phyloP scores from a whole-genome alignment of 2,888 invertebrate species.

The Apamea anceps region DNA sequence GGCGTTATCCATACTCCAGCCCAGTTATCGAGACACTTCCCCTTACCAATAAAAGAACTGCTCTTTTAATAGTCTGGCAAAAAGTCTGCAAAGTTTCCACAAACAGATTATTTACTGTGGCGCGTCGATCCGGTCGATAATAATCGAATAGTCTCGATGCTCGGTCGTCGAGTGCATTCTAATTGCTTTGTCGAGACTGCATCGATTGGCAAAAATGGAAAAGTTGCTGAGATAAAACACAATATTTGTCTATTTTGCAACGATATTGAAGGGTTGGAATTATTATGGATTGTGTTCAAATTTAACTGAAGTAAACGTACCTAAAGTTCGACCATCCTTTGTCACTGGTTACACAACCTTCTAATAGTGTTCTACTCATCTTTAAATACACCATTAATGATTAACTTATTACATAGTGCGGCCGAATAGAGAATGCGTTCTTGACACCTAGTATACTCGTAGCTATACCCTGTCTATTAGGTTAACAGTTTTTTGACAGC shows the following conservation, averaged over 20 bases:
- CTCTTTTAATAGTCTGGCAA: slow-evolving; percentile 16
- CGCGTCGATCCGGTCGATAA: slow-evolving; percentile 40
- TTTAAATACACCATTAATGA: too few relatives aligned
- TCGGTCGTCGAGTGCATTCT: slow-evolving; percentile 49
- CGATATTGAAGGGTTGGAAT: too few relatives aligned
- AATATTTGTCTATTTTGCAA: slow-evolving; percentile 2
- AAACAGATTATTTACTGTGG: slow-evolving; percentile 48
- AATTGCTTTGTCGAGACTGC: slow-evolving; percentile 42
- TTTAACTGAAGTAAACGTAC: too few relatives aligned
- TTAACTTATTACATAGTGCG: too few relatives aligned
- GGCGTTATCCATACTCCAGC: not conserved
- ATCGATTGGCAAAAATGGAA: slow-evolving; percentile 39
- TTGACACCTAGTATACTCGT: too few relatives aligned
- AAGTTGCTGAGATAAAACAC: not conserved
- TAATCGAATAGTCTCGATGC: slow-evolving; percentile 59
- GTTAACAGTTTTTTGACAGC: too few relatives aligned
- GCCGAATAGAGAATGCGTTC: too few relatives aligned
- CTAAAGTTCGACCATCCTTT: not conserved
- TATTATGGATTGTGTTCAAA: too few relatives aligned
- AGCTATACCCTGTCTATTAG: too few relatives aligned
- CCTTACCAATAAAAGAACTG: slow-evolving; percentile 9
- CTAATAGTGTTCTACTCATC: not conserved
- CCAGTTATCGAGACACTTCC: slow-evolving; percentile 15
- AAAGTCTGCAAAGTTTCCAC: slow-evolving; percentile 42
- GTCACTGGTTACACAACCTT: not conserved